Evolutionary conservation across 2,113 vertebrate species (phyloP), one percentile per base, ranked within the genome.

Genomic region (Petrocephalus microphthalmus): DNA sequence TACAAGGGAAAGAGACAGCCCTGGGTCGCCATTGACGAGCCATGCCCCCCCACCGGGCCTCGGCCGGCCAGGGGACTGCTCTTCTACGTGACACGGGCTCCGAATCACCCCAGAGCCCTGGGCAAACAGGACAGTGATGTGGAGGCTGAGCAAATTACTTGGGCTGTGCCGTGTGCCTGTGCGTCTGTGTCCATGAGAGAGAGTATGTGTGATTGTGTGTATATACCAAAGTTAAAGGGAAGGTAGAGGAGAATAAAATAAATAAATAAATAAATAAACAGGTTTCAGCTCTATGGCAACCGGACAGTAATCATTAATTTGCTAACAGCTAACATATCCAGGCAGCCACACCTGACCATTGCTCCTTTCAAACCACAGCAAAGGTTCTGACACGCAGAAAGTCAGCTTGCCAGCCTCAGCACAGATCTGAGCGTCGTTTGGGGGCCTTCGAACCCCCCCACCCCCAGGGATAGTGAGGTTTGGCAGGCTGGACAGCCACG

Each of bases 161-260:
- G 5, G 78, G 33, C 17, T 20, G 19, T 83, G 20, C 78, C 20
- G 91, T 88, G 90, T n/a, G 2, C 7, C 13, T 88, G 57, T 60
- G 71, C 88, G 67, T 86, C 88, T 87, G 87, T 88, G 22, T 56
- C 85, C 53, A 13, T 49, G 86, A 74, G 87, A 7, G 87, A 5
- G 7, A 71, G 29, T 52, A 20, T 45, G 52, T 88, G 78, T 60
- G 78, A 52, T 53, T 5, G 45, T 86, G 33, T 71, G 67, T 15
- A 37, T 57, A 37, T 2, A 52, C 52, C 2, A 54, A 54, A 54
- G 52, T 8, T 13, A 54, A 54, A 2, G 52, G 15, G 52, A 54
- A 15, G 53, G 88, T 11, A 42, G 8, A 2, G 20, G 56, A 7
- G 42, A 33, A 7, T 45, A 19, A 49, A 3, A 49, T 49, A 49